Base-by-base conservation (phyloP, 2,797 vertebrate genomes). In the Myoxocephalus aenaeus region DNA sequence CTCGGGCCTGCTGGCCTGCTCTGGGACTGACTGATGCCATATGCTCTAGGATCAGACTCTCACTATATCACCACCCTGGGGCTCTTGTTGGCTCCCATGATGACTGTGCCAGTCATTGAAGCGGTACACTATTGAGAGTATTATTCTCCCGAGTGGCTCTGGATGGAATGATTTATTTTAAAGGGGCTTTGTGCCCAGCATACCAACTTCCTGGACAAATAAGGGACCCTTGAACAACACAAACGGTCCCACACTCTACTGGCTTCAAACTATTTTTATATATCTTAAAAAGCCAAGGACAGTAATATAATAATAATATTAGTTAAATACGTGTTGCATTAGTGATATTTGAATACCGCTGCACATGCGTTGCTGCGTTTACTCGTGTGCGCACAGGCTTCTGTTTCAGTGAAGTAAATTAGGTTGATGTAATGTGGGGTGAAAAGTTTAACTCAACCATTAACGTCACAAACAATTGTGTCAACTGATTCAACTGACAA, bases 1-100 rank as follows among this genome's bases (percentile, higher is more conserved):
- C 46, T 48, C 3, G 18, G 51, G 63, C 48, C 79, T n/a, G 44
- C 58, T 70, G 65, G 74, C 7, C 74, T 69, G 38, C n/a, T 65
- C 50, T 27, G 38, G 51, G 22, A 25, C 65, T 73, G 85, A 85
- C 58, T 29, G 78, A 69, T 71, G 73, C 65, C 86, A 88, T 83
- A 84, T 87, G 89, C 77, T 90, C 25, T 34, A 77, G 85, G 86
- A 86, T 88, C 85, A 85, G 79, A 83, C 90, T 13, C 78, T 13
- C 79, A 82, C 86, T 92, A 86, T 86, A 89, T 84, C 80, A 80
- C 75, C 75, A 65, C 66, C 74, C 65, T 13, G 27, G 50, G 83
- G 66, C 68, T 73, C 87, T 87, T 82, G 85, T 83, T 83, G 79
- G 69, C 68, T 79, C 70, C 69, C 65, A 46, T 6, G 15, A 42